phyloP scores from a whole-genome alignment of 2,113 vertebrate genomes.

The Baryphthengus martii region DNA sequence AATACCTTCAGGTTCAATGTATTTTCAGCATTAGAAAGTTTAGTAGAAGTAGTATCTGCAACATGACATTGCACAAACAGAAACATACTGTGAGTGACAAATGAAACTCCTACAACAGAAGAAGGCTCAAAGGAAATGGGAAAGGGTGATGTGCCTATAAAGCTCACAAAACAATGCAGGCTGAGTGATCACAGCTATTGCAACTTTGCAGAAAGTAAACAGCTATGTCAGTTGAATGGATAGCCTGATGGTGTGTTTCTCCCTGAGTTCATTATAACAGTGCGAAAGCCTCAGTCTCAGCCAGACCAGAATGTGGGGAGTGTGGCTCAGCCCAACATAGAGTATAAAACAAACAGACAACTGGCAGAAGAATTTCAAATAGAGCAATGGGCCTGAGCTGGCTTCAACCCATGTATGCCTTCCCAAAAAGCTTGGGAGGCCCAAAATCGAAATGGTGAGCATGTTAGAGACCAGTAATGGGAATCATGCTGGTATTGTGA shows the following conservation, averaged over 20 bases:
- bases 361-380: neutral
- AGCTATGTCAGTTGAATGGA: neutral
- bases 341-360: neutral
- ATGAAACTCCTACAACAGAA: neutral
- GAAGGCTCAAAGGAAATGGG: neutral
- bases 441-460: fast-evolving
- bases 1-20: neutral
- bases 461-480: neutral
- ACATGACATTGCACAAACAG: neutral
- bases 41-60: neutral
- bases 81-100: neutral
- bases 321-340: fast-evolving
- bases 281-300: neutral
- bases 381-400: neutral
- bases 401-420: neutral
- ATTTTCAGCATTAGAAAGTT: neutral
- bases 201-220: neutral
- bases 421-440: neutral
- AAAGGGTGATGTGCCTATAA: neutral
- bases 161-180: neutral
- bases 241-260: neutral
- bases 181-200: neutral
- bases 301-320: neutral
- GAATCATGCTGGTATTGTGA: neutral
- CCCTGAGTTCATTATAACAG: fast-evolving